Conservation (phyloP, 2,888 invertebrate species). For the Hyalella azteca region DNA sequence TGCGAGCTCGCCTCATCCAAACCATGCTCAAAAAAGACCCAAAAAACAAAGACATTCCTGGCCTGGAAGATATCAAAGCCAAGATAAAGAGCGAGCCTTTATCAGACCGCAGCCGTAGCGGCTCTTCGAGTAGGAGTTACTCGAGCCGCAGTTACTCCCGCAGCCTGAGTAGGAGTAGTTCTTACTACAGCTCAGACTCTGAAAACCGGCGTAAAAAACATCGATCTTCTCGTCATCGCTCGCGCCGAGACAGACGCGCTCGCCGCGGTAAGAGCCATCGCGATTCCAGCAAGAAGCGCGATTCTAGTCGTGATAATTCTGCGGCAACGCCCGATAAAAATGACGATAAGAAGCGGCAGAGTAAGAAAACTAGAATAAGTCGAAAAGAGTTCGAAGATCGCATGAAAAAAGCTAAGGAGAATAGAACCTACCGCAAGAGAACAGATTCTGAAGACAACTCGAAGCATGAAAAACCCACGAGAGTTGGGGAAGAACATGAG, state of each 20-base stretch:
- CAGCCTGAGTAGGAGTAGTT: background rate
- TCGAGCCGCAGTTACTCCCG: background rate
- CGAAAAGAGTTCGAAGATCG: conserved; percentile 55
- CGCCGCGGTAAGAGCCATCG: conserved; percentile 48
- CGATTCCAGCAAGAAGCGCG: conserved; percentile 48
- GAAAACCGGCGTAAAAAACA: conserved; percentile 7
- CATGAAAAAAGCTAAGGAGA: conserved; percentile 55
- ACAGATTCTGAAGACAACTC: conserved; percentile 53
- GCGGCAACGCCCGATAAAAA: conserved; percentile 4
- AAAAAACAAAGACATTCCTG: conserved; percentile 46
- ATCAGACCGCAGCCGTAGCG: conserved; percentile 22
- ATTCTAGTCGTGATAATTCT: conserved; percentile 49
- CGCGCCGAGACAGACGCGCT: conserved; percentile 47
- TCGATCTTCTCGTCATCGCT: conserved; percentile 40
- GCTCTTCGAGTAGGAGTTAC: conserved; percentile 5
- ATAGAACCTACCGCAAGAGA: conserved; percentile 51
- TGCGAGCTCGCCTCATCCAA: conserved; percentile 66
- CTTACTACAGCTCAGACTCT: conserved; percentile 4
- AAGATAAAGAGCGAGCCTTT: conserved; percentile 39
- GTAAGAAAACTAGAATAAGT: conserved; percentile 52
- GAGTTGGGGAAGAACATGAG: conserved; percentile 13
- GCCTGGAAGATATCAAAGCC: conserved; percentile 34
- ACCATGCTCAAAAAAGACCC: conserved; percentile 63
- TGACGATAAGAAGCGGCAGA: background rate
- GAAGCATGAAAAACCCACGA: background rate